A percentile compares a stretch with the other conserved stretches of the same genome.
Evolutionary conservation across 2,113 vertebrate genomes (phyloP).

Genomic region (Petrocephalus microphthalmus): DNA sequence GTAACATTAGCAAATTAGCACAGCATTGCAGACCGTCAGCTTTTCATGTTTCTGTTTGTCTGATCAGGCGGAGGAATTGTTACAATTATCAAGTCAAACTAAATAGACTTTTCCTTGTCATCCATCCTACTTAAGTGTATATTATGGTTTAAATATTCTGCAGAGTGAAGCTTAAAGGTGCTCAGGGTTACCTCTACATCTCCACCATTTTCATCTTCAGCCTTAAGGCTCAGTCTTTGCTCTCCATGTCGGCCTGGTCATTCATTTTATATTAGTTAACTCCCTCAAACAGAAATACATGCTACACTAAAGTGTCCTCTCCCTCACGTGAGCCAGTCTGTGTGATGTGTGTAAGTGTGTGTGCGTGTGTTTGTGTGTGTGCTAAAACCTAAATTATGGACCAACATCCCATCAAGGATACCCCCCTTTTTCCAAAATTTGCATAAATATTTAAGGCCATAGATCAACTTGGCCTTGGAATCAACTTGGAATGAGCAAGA

Average conservation of each 20-base stretch:
- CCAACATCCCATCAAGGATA: background rate
- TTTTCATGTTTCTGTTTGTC: slow-evolving; percentile 2
- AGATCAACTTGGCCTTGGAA: background rate
- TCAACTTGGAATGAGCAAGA: too few species aligned
- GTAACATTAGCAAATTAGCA: background rate
- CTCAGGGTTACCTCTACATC: background rate
- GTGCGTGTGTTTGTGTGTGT: too few species aligned
- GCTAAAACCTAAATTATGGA: too few species aligned
- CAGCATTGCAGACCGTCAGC: background rate
- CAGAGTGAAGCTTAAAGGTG: background rate
- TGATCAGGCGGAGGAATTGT: background rate
- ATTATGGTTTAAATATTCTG: background rate
- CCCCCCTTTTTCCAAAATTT: background rate
- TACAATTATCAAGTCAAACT: background rate
- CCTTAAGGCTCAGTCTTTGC: background rate
- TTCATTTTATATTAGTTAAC: background rate
- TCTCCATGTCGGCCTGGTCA: background rate
- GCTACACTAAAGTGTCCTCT: too few species aligned
- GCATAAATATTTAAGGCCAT: background rate
- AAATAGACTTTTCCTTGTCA: background rate
- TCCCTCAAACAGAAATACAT: background rate
- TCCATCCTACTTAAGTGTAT: background rate
- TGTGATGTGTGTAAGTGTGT: background rate
- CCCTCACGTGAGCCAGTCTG: too few species aligned
- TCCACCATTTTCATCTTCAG: background rate